A percentile compares a stretch with the other conserved stretches of the same genome.
These are phyloP conservation scores for Lutjanus argentimaculatus DNA, from an alignment of 2,797 vertebrate species.

Conservation along the genomic window DNA sequence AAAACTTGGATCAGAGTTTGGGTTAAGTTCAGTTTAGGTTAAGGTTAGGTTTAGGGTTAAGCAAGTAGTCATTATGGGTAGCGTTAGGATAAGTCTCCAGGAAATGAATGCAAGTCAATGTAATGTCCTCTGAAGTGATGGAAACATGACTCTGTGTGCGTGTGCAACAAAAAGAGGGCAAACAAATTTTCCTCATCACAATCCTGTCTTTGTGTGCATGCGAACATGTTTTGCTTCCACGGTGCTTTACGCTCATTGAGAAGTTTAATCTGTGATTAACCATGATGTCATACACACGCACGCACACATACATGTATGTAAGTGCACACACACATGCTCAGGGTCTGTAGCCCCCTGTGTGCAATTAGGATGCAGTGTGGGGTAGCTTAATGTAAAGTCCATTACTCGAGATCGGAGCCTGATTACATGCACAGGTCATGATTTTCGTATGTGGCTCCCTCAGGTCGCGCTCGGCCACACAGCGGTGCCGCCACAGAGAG, in stretches of 20 bases:
- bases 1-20: too few relatives aligned
- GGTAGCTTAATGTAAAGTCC: conserved; percentile 73
- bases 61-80: too few relatives aligned
- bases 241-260: conserved; percentile 69
- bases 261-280: conserved; percentile 74
- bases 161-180: conserved; percentile 1
- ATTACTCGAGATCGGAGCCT: conserved; percentile 68
- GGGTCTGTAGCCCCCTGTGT: conserved; percentile 64
- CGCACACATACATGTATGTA: conserved; percentile 16
- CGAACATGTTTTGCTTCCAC: conserved; percentile 64
- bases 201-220: conserved; percentile 64
- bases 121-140: too few relatives aligned
- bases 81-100: too few relatives aligned
- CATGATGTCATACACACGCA: conserved; percentile 75
- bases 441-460: conserved; percentile 24
- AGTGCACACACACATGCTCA: not conserved
- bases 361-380: conserved; percentile 69
- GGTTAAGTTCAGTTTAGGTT: too few relatives aligned
- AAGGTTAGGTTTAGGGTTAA: too few relatives aligned
- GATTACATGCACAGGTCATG: conserved; percentile 65
- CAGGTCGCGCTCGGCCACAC: conserved; percentile 50
- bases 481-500: conserved; percentile 30
- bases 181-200: conserved; percentile 62
- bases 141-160: not conserved
- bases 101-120: too few relatives aligned